A percentile compares a stretch with the other conserved stretches of the same genome.
Evolutionary conservation across 1,140 invertebrate species (phyloP).

Genomic region (Temnothorax curvispinosus): DNA sequence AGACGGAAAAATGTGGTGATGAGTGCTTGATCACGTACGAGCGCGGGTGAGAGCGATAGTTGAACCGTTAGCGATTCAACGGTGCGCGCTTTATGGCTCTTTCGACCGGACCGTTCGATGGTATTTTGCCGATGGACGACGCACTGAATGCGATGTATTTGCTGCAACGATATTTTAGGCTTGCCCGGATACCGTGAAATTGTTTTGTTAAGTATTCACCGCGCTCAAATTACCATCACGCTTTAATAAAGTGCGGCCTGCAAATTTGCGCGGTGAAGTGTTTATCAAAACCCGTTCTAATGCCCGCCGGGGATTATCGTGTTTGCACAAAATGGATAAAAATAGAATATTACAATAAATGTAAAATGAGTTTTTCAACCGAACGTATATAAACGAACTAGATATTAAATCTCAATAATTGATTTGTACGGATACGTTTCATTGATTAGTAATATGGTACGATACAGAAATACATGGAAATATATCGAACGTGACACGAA

Average conservation of each 20-base stretch:
- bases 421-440: neutral
- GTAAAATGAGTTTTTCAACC: neutral
- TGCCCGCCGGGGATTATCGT: neutral
- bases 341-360: neutral
- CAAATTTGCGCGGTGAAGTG: constrained; percentile 3
- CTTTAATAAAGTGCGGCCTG: constrained; percentile 50
- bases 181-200: constrained; percentile 22
- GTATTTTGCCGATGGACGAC: constrained; percentile 42
- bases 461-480: neutral
- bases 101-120: constrained; percentile 41
- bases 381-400: neutral
- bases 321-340: neutral
- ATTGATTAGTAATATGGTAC: neutral
- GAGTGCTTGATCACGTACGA: constrained; percentile 51
- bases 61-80: constrained; percentile 51
- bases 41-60: constrained; percentile 45
- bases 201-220: constrained; percentile 59
- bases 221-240: constrained; percentile 26
- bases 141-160: constrained; percentile 17
- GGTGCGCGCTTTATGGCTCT: constrained; percentile 52
- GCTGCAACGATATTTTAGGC: constrained; percentile 44
- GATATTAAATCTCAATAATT: neutral
- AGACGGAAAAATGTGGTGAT: constrained; percentile 60
- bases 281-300: constrained; percentile 27
- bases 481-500: neutral